A percentile compares a stretch with the other conserved stretches of the same genome.
These are phyloP conservation scores for Pteronura brasiliensis DNA, from an alignment of 2,113 vertebrate species.

Conservation along the genomic window DNA sequence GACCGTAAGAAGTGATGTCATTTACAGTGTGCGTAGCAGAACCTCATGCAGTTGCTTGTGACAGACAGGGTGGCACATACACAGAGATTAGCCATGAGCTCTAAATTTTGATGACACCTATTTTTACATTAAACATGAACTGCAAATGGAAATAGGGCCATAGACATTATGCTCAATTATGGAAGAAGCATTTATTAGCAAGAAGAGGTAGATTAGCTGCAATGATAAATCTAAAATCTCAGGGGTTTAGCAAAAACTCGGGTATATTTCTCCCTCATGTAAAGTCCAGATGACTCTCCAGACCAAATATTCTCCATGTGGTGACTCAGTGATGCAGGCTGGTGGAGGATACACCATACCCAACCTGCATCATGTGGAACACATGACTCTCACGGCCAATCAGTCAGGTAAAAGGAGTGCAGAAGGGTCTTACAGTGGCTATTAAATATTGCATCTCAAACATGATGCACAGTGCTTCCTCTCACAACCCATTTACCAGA, in stretches of 20 bases:
- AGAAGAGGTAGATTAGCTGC: not conserved
- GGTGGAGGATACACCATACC: not conserved
- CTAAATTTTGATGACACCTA: not conserved
- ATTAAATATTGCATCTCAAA: not conserved
- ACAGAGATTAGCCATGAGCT: not conserved
- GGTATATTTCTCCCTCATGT: not conserved
- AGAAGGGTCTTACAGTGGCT: not conserved
- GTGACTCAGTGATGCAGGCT: not conserved
- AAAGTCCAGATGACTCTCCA: not conserved
- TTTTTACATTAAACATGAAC: not conserved
- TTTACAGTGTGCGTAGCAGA: not conserved
- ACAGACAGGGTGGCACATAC: not conserved
- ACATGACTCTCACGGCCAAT: fast-evolving
- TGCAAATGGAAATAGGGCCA: not conserved
- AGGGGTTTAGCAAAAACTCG: not conserved
- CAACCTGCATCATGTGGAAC: not conserved
- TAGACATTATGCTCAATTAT: not conserved
- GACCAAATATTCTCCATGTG: not conserved
- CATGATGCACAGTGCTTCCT: not conserved
- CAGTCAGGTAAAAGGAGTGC: not conserved
- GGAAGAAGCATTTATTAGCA: not conserved
- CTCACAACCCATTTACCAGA: not conserved
- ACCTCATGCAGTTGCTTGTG: not conserved
- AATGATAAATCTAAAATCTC: not conserved
- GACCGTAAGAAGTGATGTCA: not conserved